phyloP scores from a whole-genome alignment of 2,888 invertebrate species.

The Clusia tigrina region DNA sequence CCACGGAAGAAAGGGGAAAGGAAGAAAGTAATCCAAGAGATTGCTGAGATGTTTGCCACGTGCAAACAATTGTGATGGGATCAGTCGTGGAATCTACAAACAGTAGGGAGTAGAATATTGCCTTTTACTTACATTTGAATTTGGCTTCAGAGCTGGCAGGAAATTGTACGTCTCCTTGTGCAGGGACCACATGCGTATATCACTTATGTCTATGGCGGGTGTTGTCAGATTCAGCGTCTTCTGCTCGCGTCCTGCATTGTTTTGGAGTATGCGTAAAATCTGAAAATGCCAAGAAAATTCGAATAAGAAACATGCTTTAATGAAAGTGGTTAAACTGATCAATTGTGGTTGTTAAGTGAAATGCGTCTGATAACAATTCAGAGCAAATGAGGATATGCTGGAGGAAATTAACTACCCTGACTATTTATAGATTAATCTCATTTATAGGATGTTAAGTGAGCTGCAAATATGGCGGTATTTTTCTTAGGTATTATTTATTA shows the following conservation, averaged over 20 bases:
- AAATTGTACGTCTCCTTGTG: slow-evolving; percentile 45
- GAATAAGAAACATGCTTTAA: too few relatives aligned
- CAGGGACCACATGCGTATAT: slow-evolving; percentile 40
- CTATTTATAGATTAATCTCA: too few relatives aligned
- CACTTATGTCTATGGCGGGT: slow-evolving; percentile 42
- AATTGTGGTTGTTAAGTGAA: too few relatives aligned
- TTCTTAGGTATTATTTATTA: too few relatives aligned
- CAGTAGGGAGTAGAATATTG: neutral
- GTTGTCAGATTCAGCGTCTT: slow-evolving; percentile 27
- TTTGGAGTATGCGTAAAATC: slow-evolving; percentile 40
- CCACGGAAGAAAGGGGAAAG: neutral
- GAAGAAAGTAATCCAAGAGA: too few relatives aligned
- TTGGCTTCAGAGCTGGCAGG: slow-evolving; percentile 43
- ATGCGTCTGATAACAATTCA: too few relatives aligned
- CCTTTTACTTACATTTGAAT: slow-evolving; percentile 40
- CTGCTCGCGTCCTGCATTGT: slow-evolving; percentile 33
- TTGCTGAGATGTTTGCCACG: too few relatives aligned
- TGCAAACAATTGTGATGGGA: neutral
- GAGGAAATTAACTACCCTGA: too few relatives aligned
- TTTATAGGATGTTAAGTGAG: too few relatives aligned
- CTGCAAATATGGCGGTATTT: too few relatives aligned
- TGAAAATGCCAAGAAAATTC: slow-evolving; percentile 30
- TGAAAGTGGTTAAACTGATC: too few relatives aligned
- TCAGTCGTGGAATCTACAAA: neutral
- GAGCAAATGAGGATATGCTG: too few relatives aligned